A percentile compares a stretch with the other conserved stretches of the same genome.
These are phyloP conservation scores for Subacronicta megacephala DNA, from an alignment of 2,888 invertebrate species.

Conservation along the genomic window DNA sequence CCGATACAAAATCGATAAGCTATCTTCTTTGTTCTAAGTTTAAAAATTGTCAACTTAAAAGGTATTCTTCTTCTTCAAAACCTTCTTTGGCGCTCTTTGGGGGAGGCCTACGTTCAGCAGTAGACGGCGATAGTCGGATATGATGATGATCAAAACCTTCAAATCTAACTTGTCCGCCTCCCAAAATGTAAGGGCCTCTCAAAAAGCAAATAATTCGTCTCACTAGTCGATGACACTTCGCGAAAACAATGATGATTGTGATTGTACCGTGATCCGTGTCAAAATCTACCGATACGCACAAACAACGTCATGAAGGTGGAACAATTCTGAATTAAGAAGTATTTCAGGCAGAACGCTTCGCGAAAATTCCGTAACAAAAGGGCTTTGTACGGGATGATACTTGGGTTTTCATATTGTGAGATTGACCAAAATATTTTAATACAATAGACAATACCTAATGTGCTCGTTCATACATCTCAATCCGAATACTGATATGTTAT, in stretches of 20 bases:
- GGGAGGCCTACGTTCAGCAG: too few relatives aligned
- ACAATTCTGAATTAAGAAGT: slow-evolving; percentile 14
- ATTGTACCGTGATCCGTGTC: slow-evolving; percentile 36
- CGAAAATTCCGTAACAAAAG: slow-evolving; percentile 34
- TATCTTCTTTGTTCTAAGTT: too few relatives aligned
- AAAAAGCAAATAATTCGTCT: slow-evolving; percentile 22
- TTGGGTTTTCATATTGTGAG: slow-evolving; percentile 6
- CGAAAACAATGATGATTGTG: slow-evolving; percentile 48
- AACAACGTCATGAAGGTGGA: slow-evolving; percentile 12
- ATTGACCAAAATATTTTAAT: slow-evolving; percentile 9
- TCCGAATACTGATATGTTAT: background rate
- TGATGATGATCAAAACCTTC: too few relatives aligned
- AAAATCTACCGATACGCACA: slow-evolving; percentile 28
- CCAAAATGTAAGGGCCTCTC: slow-evolving; percentile 14
- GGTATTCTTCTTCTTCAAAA: too few relatives aligned
- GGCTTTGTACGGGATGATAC: slow-evolving; percentile 31
- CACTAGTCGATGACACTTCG: slow-evolving; percentile 27
- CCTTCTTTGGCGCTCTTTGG: too few relatives aligned
- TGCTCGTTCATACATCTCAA: too few relatives aligned
- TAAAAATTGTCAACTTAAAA: too few relatives aligned
- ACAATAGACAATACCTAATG: too few relatives aligned
- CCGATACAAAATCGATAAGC: too few relatives aligned
- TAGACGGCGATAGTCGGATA: too few relatives aligned
- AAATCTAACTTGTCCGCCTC: too few relatives aligned
- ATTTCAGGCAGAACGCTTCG: slow-evolving; percentile 21